phyloP scores from a whole-genome alignment of 2,797 vertebrate species.

The Cuniculus paca region DNA sequence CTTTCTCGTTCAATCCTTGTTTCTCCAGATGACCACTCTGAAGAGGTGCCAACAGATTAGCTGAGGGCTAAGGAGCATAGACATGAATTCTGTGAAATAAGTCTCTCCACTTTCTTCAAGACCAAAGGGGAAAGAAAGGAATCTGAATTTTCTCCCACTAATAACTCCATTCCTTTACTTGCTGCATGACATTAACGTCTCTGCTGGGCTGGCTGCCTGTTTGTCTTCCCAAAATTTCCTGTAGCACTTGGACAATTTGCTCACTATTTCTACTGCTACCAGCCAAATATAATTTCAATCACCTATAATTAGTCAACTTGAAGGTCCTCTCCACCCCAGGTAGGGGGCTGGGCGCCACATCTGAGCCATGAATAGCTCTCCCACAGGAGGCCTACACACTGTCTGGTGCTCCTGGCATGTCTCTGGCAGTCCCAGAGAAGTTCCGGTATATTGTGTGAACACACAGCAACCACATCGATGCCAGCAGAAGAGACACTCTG shows the following conservation, averaged over 20 bases:
- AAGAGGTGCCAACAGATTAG: conserved; percentile 3
- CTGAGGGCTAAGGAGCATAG: background rate
- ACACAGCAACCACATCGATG: background rate
- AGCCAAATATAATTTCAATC: background rate
- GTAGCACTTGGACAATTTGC: background rate
- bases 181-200: background rate
- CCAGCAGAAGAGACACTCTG: background rate
- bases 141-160: background rate
- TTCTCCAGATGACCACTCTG: background rate
- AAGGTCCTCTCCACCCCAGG: background rate
- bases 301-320: background rate
- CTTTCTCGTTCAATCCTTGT: conserved; percentile 24
- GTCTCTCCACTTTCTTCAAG: background rate
- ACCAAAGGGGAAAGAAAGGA: conserved; percentile 4
- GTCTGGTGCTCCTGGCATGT: background rate
- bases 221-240: conserved; percentile 7
- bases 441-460: background rate
- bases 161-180: conserved; percentile 8
- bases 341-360: background rate
- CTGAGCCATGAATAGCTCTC: background rate
- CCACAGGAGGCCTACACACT: background rate
- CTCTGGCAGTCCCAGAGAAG: background rate
- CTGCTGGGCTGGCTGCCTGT: conserved; percentile 31
- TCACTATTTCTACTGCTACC: background rate
- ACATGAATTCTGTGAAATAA: conserved; percentile 50